Evolutionary conservation across 2,888 invertebrate species (phyloP).

Genomic region (Drosophila paramelanica): DNA sequence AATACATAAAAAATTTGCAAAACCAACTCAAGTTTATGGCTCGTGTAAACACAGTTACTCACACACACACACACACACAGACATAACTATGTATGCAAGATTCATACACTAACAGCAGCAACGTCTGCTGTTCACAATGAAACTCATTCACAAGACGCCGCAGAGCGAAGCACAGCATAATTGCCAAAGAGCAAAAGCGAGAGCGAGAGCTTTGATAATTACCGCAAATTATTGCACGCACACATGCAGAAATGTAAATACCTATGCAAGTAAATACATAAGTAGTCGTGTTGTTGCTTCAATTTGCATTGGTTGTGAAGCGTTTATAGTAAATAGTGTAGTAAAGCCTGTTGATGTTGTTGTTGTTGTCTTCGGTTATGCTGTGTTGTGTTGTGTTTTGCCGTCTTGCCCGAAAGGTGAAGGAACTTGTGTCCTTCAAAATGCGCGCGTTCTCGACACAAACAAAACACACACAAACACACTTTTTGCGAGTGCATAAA

Average conservation of each 20-base stretch:
- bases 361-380: conserved; percentile 24
- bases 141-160: conserved; percentile 54
- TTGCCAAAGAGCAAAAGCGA: conserved; percentile 32
- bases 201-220: conserved; percentile 51
- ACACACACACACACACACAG: conserved; percentile 6
- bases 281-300: conserved; percentile 10
- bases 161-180: conserved; percentile 45
- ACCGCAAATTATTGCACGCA: conserved; percentile 56
- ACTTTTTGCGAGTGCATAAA: background rate
- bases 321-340: conserved; percentile 73
- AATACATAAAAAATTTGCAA: background rate
- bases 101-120: conserved; percentile 11
- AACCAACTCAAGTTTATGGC: background rate
- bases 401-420: conserved; percentile 60
- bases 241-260: conserved; percentile 5
- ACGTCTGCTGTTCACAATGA: conserved; percentile 38
- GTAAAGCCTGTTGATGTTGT: conserved; percentile 46
- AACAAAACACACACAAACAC: conserved; percentile 10
- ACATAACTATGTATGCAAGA: background rate
- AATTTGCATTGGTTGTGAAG: conserved; percentile 51
- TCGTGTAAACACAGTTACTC: background rate
- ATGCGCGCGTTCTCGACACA: conserved; percentile 65
- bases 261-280: conserved; percentile 12
- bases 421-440: conserved; percentile 80
- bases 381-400: conserved; percentile 42